Base-by-base conservation (phyloP, 1,140 invertebrate genomes). In the Bombus consobrinus region DNA sequence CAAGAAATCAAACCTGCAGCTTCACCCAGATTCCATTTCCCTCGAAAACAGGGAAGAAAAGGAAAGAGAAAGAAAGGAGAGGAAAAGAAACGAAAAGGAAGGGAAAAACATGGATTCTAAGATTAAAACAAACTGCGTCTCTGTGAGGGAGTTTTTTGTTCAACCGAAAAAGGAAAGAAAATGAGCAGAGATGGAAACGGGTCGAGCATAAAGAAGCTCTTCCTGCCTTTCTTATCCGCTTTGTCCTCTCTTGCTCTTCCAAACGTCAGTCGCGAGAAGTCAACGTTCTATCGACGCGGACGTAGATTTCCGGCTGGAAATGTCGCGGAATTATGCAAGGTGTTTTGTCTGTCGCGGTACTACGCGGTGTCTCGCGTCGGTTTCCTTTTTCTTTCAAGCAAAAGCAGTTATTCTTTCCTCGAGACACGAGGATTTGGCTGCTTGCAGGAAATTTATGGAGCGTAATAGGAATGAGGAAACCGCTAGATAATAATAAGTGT, bases 161-260 rank as follows among this genome's bases (percentile, higher is more conserved):
- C 39, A 15, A 41, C 39, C n/a, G n/a, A 66, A 64, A 32, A 43
- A 69, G 47, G 39, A 39, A 43, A 43, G 41, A 39, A 73, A 34
- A 43, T 5, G 34, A 69, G 66, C 64, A 37, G 41, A 32, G 15
- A 64, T 43, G 18, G 13, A 53, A 47, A 43, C 32, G 32, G 53
- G 78, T 53, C 41, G 62, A 13, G 77, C 28, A 47, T 39, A 79
- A 83, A 81, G 62, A 81, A n/a, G 9, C 69, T 82, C 57, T 85
- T 81, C 78, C 81, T 53, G 32, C 22, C 59, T 66, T 86, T 59
- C 62, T 75, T 83, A 25, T 34, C 28, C 4, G 1, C 22, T 66
- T 83, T 53, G 53, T 75, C 22, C 13, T 12, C 18, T 25, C 22
- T 28, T 75, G 32, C 41, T 28, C 39, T 32, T 1, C 10, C 41